Evolutionary conservation across 2,113 vertebrate genomes (phyloP).

Genomic region (Australoheros scitulus): DNA sequence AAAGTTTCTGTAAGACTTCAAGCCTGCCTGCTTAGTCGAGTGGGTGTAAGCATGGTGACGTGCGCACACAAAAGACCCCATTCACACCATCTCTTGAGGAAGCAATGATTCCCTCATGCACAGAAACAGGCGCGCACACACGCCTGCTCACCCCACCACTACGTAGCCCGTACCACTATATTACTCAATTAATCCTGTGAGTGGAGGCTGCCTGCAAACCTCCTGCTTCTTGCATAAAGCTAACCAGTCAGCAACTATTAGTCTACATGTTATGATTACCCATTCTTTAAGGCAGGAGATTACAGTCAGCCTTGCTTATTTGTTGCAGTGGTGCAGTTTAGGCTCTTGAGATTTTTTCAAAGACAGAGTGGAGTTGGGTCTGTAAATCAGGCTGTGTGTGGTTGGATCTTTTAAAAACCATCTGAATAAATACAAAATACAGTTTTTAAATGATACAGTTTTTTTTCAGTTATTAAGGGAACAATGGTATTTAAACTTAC

Average conservation of each 20-base stretch:
- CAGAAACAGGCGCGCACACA: not conserved
- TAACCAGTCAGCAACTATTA: slow-evolving; percentile 21
- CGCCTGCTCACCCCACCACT: slow-evolving; percentile 51
- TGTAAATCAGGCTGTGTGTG: not conserved
- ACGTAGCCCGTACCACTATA: slow-evolving; percentile 38
- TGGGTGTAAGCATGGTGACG: slow-evolving; percentile 53
- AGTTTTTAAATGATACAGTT: too few relatives aligned
- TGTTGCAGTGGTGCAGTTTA: not conserved
- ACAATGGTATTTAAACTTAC: too few relatives aligned
- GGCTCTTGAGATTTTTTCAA: not conserved
- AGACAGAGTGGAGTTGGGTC: not conserved
- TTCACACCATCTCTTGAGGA: slow-evolving; percentile 62
- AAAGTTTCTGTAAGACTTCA: slow-evolving; percentile 48
- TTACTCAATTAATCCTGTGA: slow-evolving; percentile 66
- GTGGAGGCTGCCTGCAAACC: slow-evolving; percentile 37
- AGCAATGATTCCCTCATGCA: slow-evolving; percentile 44
- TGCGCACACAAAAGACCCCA: slow-evolving; percentile 66
- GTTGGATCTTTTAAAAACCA: not conserved
- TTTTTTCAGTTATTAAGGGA: too few relatives aligned
- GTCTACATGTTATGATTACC: not conserved
- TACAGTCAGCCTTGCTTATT: not conserved
- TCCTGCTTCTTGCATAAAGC: slow-evolving; percentile 32
- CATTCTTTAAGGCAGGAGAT: slow-evolving; percentile 14
- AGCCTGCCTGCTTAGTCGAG: slow-evolving; percentile 43
- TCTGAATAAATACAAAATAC: not conserved